A percentile compares a stretch with the other conserved stretches of the same genome.
Conservation (phyloP, 1,140 invertebrate species). For the Melipona quadrifasciata region DNA sequence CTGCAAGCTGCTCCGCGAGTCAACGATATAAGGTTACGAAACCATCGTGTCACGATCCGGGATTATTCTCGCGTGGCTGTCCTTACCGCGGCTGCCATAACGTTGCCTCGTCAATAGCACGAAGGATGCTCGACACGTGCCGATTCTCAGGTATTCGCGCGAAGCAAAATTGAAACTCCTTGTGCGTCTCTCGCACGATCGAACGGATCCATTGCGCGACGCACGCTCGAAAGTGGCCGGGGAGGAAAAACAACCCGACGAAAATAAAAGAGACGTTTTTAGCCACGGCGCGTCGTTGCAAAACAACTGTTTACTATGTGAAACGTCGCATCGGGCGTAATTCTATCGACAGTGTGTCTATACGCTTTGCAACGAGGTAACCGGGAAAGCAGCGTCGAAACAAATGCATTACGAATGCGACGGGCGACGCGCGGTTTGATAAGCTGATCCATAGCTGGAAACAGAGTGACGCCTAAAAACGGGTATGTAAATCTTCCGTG, state of each 20-base stretch:
- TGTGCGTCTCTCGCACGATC: background rate
- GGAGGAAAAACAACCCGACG: too few relatives aligned
- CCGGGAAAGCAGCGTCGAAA: background rate
- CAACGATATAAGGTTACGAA: background rate
- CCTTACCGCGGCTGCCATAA: background rate
- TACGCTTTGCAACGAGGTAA: background rate
- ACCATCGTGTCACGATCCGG: background rate
- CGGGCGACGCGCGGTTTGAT: slow-evolving; percentile 12
- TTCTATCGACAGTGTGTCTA: background rate
- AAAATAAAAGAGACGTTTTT: background rate
- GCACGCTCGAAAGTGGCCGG: background rate
- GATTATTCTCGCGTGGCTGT: background rate
- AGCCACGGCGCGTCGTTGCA: too few relatives aligned
- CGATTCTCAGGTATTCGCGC: background rate
- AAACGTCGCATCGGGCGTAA: background rate
- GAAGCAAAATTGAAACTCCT: background rate
- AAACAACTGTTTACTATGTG: background rate
- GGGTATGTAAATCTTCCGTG: slow-evolving; percentile 45
- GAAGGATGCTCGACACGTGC: background rate
- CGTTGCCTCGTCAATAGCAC: background rate
- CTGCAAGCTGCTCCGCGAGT: background rate
- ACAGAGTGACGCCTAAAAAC: slow-evolving; percentile 40
- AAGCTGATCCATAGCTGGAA: slow-evolving; percentile 36
- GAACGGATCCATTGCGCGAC: background rate
- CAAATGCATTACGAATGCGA: slow-evolving; percentile 23